Conservation (phyloP, 2,797 vertebrate genomes). For the Leptoclinus maculatus region DNA sequence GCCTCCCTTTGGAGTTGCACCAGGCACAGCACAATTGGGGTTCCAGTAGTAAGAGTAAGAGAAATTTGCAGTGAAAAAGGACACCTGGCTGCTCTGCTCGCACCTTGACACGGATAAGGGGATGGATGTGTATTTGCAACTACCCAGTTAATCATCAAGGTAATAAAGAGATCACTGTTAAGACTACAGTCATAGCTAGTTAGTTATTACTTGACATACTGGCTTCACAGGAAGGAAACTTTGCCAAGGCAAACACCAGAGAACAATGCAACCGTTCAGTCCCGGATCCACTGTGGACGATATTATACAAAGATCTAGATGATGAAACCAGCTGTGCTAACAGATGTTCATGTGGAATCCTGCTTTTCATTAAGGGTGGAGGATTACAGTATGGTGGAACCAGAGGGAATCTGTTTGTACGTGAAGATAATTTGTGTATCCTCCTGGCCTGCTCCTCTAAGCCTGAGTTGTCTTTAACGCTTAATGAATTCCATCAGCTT, state of each 20-base stretch:
- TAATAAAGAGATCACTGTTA: conserved; percentile 58
- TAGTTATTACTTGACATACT: conserved; percentile 41
- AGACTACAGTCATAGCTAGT: conserved; percentile 13
- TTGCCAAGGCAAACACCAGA: conserved; percentile 51
- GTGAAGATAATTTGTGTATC: conserved; percentile 64
- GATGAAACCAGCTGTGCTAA: conserved; percentile 76
- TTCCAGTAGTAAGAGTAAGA: conserved; percentile 9
- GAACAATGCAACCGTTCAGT: conserved; percentile 64
- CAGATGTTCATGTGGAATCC: conserved; percentile 77
- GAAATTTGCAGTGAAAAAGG: conserved; percentile 5
- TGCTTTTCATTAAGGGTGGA: conserved; percentile 53
- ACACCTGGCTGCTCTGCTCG: conserved; percentile 6
- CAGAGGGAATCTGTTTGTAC: conserved; percentile 59
- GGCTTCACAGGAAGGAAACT: conserved; percentile 49
- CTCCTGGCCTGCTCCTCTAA: conserved; percentile 44
- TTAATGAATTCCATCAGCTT: conserved; percentile 42
- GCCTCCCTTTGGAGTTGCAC: conserved; percentile 44
- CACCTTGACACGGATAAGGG: not conserved
- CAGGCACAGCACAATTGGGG: conserved; percentile 26
- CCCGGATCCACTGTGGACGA: conserved; percentile 54
- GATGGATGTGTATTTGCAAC: conserved; percentile 23
- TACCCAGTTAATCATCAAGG: conserved; percentile 29
- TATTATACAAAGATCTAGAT: conserved; percentile 64
- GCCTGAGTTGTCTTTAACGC: conserved; percentile 45
- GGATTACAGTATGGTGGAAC: conserved; percentile 42